A percentile compares a stretch with the other conserved stretches of the same genome.
Conservation (phyloP, 2,797 vertebrate genomes). For the Mallotus villosus region DNA sequence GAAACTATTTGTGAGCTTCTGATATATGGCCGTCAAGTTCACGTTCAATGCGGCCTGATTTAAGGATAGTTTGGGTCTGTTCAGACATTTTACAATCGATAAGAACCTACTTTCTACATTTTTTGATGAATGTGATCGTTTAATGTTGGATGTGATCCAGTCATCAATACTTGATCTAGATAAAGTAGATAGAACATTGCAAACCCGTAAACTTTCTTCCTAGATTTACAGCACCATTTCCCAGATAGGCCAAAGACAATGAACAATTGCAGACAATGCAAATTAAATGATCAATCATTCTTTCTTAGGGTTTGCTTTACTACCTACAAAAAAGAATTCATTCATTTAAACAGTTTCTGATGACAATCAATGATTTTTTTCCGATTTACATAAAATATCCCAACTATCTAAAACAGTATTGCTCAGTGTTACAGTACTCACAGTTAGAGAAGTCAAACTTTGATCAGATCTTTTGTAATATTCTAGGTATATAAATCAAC, state of each 20-base stretch:
- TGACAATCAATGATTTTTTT: neutral
- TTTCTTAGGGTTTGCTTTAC: no score
- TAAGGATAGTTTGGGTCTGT: neutral
- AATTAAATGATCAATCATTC: neutral
- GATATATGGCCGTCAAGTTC: slow-evolving; percentile 32
- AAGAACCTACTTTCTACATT: no score
- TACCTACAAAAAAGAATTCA: no score
- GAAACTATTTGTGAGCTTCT: slow-evolving; percentile 50
- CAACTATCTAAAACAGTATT: neutral
- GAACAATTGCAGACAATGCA: neutral
- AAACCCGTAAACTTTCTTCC: neutral
- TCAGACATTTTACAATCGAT: neutral
- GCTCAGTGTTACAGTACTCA: neutral
- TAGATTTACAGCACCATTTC: neutral
- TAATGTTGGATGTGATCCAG: no score
- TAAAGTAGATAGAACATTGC: no score
- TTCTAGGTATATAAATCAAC: neutral
- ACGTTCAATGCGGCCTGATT: neutral
- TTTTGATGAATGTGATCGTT: no score
- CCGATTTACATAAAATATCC: neutral
- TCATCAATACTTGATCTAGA: no score
- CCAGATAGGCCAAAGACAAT: neutral
- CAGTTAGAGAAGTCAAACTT: neutral
- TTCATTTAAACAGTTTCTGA: no score
- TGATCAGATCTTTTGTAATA: neutral